Conservation (phyloP, 2,888 invertebrate species). For the Neelides folsomi region DNA sequence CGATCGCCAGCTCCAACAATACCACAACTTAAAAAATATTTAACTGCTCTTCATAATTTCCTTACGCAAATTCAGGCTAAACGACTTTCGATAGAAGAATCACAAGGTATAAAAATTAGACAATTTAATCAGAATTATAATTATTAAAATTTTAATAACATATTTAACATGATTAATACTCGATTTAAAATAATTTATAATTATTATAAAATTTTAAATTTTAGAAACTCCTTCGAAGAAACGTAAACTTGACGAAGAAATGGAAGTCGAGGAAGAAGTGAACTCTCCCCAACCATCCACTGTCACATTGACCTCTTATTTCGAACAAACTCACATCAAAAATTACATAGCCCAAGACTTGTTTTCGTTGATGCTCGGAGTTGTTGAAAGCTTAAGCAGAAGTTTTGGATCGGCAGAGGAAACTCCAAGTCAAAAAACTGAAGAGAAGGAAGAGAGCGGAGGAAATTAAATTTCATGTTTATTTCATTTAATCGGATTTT, state of each 20-base stretch:
- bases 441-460: not conserved
- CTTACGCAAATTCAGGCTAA: no score
- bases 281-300: not conserved
- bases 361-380: not conserved
- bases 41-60: constrained; percentile 17
- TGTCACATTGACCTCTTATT: not conserved
- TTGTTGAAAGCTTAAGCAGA: not conserved
- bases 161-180: no score
- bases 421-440: not conserved
- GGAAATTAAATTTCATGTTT: no score
- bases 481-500: no score
- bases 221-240: constrained; percentile 35
- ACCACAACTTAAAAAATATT: constrained; percentile 17
- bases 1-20: constrained; percentile 24
- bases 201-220: not conserved
- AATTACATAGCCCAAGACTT: constrained; percentile 1
- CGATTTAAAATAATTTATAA: no score
- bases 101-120: no score
- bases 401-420: not conserved
- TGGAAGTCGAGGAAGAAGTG: constrained; percentile 26
- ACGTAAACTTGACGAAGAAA: constrained; percentile 36
- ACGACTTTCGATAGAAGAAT: no score
- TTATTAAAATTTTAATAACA: no score
- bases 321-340: not conserved
- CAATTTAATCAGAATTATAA: no score